These are phyloP conservation scores for Aethina tumida DNA, from an alignment of 1,140 invertebrate genomes.

Conservation along the genomic window DNA sequence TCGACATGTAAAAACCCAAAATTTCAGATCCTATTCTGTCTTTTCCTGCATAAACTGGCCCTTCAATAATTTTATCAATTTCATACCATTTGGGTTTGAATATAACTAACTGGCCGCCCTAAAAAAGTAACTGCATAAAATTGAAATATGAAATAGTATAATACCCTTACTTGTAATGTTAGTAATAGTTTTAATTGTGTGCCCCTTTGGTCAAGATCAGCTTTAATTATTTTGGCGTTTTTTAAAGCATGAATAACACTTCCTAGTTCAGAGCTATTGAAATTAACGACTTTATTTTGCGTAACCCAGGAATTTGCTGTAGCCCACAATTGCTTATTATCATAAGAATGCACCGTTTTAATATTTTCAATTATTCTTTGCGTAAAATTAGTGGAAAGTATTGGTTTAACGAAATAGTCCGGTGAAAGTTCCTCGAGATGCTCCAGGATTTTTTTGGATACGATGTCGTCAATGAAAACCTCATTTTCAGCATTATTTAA, in stretches of 20 bases:
- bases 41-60: slow-evolving; percentile 75
- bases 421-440: slow-evolving; percentile 11
- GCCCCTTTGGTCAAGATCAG: slow-evolving; percentile 67
- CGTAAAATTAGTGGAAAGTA: slow-evolving; percentile 8
- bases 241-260: slow-evolving; percentile 60
- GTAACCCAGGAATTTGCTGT: slow-evolving; percentile 24
- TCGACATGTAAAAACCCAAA: slow-evolving; percentile 83
- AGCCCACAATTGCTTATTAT: slow-evolving; percentile 22
- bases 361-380: slow-evolving; percentile 19
- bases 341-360: slow-evolving; percentile 1
- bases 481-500: slow-evolving; percentile 11
- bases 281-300: slow-evolving; percentile 20
- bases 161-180: slow-evolving; percentile 48
- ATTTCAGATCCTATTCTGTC: slow-evolving; percentile 92
- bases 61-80: slow-evolving; percentile 62
- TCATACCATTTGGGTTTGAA: slow-evolving; percentile 90
- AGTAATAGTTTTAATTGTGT: slow-evolving; percentile 85
- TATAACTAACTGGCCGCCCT: slow-evolving; percentile 65
- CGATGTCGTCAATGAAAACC: slow-evolving; percentile 4
- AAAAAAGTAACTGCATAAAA: too few species aligned
- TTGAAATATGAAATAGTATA: slow-evolving; percentile 6
- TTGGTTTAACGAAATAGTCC: slow-evolving; percentile 8
- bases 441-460: slow-evolving; percentile 11
- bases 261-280: slow-evolving; percentile 40
- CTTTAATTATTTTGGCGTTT: slow-evolving; percentile 57